Evolutionary conservation across 2,888 invertebrate species (phyloP).

Genomic region (Lepidochitona cinerea): DNA sequence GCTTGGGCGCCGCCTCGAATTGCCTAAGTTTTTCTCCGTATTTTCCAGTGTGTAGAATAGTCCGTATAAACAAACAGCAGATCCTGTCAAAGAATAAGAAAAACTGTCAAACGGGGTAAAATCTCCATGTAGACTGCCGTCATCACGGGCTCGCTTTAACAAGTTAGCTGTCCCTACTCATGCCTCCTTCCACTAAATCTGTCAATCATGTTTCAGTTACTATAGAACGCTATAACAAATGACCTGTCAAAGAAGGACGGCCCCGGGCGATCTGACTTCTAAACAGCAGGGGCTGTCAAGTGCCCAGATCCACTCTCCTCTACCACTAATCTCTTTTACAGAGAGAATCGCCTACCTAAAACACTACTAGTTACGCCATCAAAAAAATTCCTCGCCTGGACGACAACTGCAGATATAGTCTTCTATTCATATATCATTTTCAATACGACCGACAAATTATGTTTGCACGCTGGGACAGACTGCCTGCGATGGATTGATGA

Average conservation of each 20-base stretch:
- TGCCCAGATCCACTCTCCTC: neutral
- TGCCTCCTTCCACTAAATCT: slow-evolving; percentile 59
- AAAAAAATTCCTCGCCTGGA: neutral
- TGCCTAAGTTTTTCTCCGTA: slow-evolving; percentile 37
- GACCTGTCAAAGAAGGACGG: slow-evolving; percentile 55
- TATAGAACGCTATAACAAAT: slow-evolving; percentile 54
- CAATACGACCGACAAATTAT: slow-evolving; percentile 1
- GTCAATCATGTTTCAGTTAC: slow-evolving; percentile 58
- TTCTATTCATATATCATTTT: neutral
- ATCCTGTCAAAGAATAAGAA: slow-evolving; percentile 60
- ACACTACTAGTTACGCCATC: neutral
- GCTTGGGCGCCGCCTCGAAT: slow-evolving; percentile 29
- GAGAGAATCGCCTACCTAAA: neutral
- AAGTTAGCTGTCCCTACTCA: slow-evolving; percentile 60
- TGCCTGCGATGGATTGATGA: no score
- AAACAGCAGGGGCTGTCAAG: slow-evolving; percentile 17
- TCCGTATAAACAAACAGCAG: slow-evolving; percentile 61
- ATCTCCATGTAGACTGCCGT: slow-evolving; percentile 50
- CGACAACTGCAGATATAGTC: neutral
- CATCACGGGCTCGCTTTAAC: slow-evolving; percentile 61
- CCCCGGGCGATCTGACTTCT: slow-evolving; percentile 29
- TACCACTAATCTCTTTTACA: neutral
- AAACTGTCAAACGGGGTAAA: slow-evolving; percentile 65
- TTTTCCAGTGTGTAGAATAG: slow-evolving; percentile 24
- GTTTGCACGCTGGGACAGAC: neutral